phyloP scores from a whole-genome alignment of 2,888 invertebrate genomes.

The Scelioninae gen. 1 region DNA sequence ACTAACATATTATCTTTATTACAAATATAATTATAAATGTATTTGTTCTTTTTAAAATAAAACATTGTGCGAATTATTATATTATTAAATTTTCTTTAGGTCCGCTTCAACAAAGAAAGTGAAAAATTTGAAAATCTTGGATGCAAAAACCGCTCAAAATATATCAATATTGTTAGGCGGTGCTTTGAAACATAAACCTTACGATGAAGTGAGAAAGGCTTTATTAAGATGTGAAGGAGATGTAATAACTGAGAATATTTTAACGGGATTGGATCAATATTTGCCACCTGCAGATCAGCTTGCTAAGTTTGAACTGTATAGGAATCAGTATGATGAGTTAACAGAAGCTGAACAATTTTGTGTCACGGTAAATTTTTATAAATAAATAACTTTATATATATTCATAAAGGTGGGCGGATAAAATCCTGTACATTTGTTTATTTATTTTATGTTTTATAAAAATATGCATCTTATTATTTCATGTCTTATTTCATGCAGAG shows the following conservation, averaged over 20 bases:
- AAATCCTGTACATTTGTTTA: no score
- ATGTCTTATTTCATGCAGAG: no score
- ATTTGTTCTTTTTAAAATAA: conserved; percentile 27
- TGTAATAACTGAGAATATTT: conserved; percentile 92
- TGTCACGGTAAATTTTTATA: conserved; percentile 86
- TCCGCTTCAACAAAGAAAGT: conserved; percentile 92
- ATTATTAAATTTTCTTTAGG: conserved; percentile 79
- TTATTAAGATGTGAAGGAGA: conserved; percentile 94
- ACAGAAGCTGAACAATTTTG: conserved; percentile 98
- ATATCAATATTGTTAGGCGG: conserved; percentile 94
- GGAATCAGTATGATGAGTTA: conserved; percentile 91
- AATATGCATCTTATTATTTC: no score
- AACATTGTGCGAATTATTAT: neutral
- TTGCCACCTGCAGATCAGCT: conserved; percentile 96
- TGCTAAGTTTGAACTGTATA: conserved; percentile 91
- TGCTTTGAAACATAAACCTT: conserved; percentile 92
- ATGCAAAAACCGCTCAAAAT: conserved; percentile 97
- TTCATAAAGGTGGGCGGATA: no score
- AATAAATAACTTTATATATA: no score
- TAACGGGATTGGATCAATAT: conserved; percentile 96
- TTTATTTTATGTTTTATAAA: no score
- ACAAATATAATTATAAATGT: no score
- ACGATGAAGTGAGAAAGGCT: conserved; percentile 92
- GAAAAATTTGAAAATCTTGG: conserved; percentile 95
- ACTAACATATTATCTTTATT: no score